These are phyloP conservation scores for Tethya wilhelma DNA, from an alignment of 37 sponge, comb jelly and placozoan species.

Conservation along the genomic window DNA sequence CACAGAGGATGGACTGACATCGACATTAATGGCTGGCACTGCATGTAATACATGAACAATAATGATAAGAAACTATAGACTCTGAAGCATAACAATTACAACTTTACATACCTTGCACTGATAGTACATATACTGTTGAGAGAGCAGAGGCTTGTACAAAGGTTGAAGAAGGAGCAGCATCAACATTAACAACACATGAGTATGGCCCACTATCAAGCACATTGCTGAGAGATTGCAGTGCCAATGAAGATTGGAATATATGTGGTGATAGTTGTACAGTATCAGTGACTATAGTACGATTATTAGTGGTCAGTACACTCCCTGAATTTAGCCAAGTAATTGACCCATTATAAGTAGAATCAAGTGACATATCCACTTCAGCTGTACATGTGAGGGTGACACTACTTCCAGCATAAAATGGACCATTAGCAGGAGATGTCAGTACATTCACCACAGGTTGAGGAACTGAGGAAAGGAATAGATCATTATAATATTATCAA, in stretches of 20 bases:
- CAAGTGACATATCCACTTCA: background rate
- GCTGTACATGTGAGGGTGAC: background rate
- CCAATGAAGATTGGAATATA: background rate
- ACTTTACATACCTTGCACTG: conserved; percentile 2
- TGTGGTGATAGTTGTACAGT: conserved; percentile 1
- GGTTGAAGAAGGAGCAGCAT: background rate
- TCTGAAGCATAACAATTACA: background rate
- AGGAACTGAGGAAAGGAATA: background rate
- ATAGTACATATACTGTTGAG: background rate
- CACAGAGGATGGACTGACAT: background rate
- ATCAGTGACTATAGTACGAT: background rate
- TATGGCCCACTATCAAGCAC: conserved; percentile 1
- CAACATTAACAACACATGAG: conserved; percentile 5
- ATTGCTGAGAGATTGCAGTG: background rate
- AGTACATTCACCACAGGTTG: background rate
- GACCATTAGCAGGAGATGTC: background rate
- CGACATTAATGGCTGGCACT: background rate
- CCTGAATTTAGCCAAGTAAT: conserved; percentile 13
- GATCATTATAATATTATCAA: too few relatives aligned
- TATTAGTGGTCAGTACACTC: background rate
- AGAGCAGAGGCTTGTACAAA: background rate
- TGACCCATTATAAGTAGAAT: background rate
- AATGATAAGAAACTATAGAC: background rate
- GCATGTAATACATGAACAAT: background rate
- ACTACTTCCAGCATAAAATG: conserved; percentile 16